phyloP scores from a whole-genome alignment of 2,797 vertebrate species.

The Macropus fuliginosus region DNA sequence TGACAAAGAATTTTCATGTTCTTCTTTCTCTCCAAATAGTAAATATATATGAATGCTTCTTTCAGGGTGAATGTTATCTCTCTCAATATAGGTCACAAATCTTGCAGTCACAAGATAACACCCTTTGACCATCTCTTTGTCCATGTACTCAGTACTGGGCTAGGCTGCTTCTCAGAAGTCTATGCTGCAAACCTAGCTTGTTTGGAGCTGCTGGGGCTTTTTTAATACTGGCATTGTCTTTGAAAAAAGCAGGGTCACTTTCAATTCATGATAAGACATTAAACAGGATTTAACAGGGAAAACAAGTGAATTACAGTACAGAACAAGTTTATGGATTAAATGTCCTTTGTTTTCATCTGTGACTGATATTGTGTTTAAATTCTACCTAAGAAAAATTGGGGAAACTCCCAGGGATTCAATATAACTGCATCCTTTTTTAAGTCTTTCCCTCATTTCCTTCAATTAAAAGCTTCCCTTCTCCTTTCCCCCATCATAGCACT shows the following conservation, averaged over 20 bases:
- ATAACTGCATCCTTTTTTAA: neutral
- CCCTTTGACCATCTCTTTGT: neutral
- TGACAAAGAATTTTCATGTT: neutral
- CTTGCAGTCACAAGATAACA: neutral
- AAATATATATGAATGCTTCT: neutral
- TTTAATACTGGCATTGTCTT: neutral
- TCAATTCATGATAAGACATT: neutral
- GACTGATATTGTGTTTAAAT: conserved; percentile 8
- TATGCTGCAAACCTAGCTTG: neutral
- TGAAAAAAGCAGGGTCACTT: neutral
- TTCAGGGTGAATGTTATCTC: conserved; percentile 4
- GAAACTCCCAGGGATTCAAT: neutral
- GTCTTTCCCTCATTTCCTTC: neutral
- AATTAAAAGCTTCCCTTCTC: conserved; percentile 25
- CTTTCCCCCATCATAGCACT: conserved; percentile 22
- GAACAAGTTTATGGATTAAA: neutral
- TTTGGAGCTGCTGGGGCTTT: neutral
- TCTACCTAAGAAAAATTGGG: conserved; percentile 22
- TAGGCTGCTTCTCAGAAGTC: neutral
- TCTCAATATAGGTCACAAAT: neutral
- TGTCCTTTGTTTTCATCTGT: conserved; percentile 27
- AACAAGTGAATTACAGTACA: neutral
- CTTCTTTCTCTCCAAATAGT: conserved; percentile 37
- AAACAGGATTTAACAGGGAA: neutral
- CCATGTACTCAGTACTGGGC: neutral